phyloP scores from a whole-genome alignment of 2,113 vertebrate species.

The Misgurnus mizolepis region DNA sequence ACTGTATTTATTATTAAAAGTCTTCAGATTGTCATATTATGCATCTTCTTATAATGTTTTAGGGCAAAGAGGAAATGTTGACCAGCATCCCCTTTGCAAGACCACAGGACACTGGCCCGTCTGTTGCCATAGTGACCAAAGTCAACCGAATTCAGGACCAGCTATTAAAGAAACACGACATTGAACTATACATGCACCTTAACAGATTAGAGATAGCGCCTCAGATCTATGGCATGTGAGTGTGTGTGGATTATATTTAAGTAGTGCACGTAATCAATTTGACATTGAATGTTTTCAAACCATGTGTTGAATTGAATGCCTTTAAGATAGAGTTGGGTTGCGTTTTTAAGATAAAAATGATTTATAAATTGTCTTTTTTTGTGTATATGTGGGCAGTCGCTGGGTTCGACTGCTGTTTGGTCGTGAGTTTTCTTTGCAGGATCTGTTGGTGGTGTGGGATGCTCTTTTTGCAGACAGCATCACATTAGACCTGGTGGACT shows the following conservation, averaged over 20 bases:
- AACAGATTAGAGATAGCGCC: constrained; percentile 97
- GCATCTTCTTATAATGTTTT: constrained; percentile 37
- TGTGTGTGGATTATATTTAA: constrained; percentile 52
- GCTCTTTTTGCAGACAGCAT: constrained; percentile 94
- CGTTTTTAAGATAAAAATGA: too few relatives aligned
- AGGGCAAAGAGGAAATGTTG: constrained; percentile 94
- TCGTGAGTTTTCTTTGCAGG: constrained; percentile 93
- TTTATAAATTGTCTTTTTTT: background rate
- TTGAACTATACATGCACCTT: constrained; percentile 95
- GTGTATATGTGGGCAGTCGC: constrained; percentile 72
- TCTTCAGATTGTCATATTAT: background rate
- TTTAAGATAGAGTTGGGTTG: background rate
- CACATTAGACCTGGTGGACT: constrained; percentile 92
- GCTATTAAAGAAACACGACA: constrained; percentile 94
- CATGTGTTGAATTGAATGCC: background rate
- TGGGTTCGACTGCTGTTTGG: constrained; percentile 96
- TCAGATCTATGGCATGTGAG: constrained; percentile 98
- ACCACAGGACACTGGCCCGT: constrained; percentile 93
- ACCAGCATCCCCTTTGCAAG: constrained; percentile 93
- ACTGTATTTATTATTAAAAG: background rate
- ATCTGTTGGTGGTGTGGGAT: constrained; percentile 96
- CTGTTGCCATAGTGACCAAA: constrained; percentile 96
- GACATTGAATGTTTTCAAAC: background rate
- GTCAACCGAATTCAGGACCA: constrained; percentile 98
- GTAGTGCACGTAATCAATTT: background rate